A percentile compares a stretch with the other conserved stretches of the same genome.
These are phyloP conservation scores for Dasysyrphus albostriatus DNA, from an alignment of 2,888 invertebrate species.

Conservation along the genomic window DNA sequence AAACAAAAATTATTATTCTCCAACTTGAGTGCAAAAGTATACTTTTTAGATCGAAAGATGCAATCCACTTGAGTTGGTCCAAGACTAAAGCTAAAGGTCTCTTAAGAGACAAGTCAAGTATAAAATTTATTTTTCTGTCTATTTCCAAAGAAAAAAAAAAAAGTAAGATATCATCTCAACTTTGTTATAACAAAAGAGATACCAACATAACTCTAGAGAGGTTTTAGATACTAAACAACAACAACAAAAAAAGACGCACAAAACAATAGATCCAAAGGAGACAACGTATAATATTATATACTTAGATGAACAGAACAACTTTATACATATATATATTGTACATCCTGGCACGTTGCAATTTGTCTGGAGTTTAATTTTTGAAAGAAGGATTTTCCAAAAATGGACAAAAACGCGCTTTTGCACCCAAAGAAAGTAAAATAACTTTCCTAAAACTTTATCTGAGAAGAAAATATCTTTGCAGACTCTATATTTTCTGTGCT, in stretches of 20 bases:
- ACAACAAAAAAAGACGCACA: background rate
- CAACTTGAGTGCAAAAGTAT: constrained; percentile 4
- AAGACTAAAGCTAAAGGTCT: background rate
- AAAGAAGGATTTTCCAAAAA: constrained; percentile 3
- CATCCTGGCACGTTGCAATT: constrained; percentile 15
- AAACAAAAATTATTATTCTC: constrained; percentile 6
- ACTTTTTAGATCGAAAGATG: constrained; percentile 15
- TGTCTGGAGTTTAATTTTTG: constrained; percentile 17
- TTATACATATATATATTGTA: background rate
- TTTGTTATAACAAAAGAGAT: constrained; percentile 16
- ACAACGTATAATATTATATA: background rate
- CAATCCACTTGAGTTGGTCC: constrained; percentile 27
- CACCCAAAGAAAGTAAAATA: constrained; percentile 8
- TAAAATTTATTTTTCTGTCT: background rate
- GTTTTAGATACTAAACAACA: background rate
- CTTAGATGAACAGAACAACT: background rate
- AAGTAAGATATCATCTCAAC: constrained; percentile 21
- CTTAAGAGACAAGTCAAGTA: constrained; percentile 19
- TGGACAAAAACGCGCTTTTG: background rate
- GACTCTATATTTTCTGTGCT: background rate
- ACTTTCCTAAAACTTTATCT: background rate
- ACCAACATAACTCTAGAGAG: constrained; percentile 17
- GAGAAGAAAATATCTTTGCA: background rate
- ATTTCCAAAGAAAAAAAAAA: background rate
- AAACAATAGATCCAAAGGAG: background rate